Evolutionary conservation across 2,888 invertebrate genomes (phyloP).

Genomic region (Megaustenia siamemsis): DNA sequence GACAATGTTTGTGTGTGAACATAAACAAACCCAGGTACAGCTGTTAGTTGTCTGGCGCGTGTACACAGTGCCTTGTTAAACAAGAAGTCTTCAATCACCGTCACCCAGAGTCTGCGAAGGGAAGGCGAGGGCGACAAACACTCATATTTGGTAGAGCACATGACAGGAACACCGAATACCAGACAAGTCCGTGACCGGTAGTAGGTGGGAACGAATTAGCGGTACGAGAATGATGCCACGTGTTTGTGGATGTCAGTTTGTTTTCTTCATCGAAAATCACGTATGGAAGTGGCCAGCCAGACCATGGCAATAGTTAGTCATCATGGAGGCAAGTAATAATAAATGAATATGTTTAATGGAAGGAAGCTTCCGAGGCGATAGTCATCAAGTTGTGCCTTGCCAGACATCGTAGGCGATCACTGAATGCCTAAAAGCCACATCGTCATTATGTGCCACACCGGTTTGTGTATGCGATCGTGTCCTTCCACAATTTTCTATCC

Average conservation of each 20-base stretch:
- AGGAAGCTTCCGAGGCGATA: too few relatives aligned
- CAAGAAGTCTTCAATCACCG: neutral
- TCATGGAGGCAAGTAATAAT: too few relatives aligned
- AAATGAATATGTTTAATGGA: too few relatives aligned
- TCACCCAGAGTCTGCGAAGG: neutral
- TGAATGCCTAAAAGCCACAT: too few relatives aligned
- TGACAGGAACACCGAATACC: neutral
- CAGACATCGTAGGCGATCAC: too few relatives aligned
- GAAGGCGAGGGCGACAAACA: neutral
- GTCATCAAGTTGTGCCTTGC: too few relatives aligned
- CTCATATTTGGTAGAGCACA: neutral
- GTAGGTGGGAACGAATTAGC: neutral
- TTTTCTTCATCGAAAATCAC: neutral
- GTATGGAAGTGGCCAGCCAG: neutral
- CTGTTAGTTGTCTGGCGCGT: neutral
- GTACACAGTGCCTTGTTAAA: neutral
- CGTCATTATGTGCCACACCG: too few relatives aligned
- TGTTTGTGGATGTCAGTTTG: neutral
- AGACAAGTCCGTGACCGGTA: slow-evolving; percentile 5
- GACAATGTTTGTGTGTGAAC: neutral
- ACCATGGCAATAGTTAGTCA: too few relatives aligned
- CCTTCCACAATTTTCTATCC: too few relatives aligned
- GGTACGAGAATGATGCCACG: neutral
- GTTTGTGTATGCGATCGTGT: too few relatives aligned
- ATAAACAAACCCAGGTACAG: neutral